phyloP scores from a whole-genome alignment of 2,888 invertebrate genomes.

The Latheticus oryzae region DNA sequence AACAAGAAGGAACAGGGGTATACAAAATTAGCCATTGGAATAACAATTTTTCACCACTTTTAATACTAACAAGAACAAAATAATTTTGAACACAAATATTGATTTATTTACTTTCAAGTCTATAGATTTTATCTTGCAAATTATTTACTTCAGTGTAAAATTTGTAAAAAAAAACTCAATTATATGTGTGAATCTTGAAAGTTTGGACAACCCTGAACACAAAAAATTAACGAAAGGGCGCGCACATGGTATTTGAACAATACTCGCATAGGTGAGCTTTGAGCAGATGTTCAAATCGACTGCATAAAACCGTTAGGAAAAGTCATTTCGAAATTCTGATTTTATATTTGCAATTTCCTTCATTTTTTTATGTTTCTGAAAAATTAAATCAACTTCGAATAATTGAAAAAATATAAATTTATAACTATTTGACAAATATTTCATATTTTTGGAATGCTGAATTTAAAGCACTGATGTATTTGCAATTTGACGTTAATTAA shows the following conservation, averaged over 20 bases:
- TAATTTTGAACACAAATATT: background rate
- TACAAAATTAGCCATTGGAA: conserved; percentile 8
- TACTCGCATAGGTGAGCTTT: conserved; percentile 44
- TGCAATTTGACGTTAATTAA: no score
- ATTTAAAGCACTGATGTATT: no score
- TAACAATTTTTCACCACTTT: no score
- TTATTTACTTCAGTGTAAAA: conserved; percentile 6
- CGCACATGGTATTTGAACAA: conserved; percentile 44
- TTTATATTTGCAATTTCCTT: conserved; percentile 24
- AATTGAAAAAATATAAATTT: no score
- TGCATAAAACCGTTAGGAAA: conserved; percentile 42
- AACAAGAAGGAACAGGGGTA: conserved; percentile 34
- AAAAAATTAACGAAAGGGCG: conserved; percentile 36
- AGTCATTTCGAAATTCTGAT: conserved; percentile 32
- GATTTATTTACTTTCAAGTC: no score
- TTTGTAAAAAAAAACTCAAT: background rate
- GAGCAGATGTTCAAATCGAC: conserved; percentile 49
- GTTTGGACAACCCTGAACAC: conserved; percentile 37
- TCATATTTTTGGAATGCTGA: no score
- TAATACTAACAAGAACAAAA: conserved; percentile 2
- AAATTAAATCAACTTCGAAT: no score
- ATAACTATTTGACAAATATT: no score
- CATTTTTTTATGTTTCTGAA: no score
- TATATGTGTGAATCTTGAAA: background rate
- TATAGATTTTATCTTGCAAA: background rate